Evolutionary conservation across 1,140 invertebrate species (phyloP).

Genomic region (Agraylea sexmaculata): DNA sequence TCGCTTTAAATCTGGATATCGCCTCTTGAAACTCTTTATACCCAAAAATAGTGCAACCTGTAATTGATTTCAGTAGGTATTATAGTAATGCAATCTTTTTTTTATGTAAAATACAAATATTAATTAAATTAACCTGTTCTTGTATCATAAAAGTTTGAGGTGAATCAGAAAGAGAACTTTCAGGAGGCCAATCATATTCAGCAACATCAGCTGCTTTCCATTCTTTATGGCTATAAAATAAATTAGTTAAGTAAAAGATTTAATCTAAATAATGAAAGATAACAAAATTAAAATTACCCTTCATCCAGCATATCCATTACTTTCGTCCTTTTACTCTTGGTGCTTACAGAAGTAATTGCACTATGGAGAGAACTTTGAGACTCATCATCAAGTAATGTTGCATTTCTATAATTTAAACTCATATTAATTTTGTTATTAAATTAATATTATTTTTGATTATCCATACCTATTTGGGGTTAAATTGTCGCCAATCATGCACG

Average conservation of each 20-base stretch:
- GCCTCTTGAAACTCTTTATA: slow-evolving; percentile 90
- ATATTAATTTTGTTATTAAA: slow-evolving; percentile 8
- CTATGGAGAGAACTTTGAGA: slow-evolving; percentile 66
- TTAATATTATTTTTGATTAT: no score
- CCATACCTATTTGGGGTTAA: slow-evolving; percentile 37
- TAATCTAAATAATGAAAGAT: slow-evolving; percentile 8
- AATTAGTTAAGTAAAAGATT: slow-evolving; percentile 13
- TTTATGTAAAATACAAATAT: neutral
- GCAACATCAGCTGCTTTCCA: slow-evolving; percentile 78
- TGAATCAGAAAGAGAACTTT: slow-evolving; percentile 37
- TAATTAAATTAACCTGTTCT: slow-evolving; percentile 38
- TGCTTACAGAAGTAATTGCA: slow-evolving; percentile 51
- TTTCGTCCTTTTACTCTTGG: slow-evolving; percentile 53
- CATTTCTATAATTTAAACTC: slow-evolving; percentile 24
- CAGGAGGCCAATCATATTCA: slow-evolving; percentile 87
- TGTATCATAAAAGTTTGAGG: slow-evolving; percentile 74
- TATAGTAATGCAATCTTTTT: neutral
- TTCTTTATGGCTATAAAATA: slow-evolving; percentile 43
- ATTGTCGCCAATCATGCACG: slow-evolving; percentile 72
- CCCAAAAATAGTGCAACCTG: slow-evolving; percentile 86
- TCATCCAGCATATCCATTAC: slow-evolving; percentile 66
- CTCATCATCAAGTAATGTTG: slow-evolving; percentile 59
- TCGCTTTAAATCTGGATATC: slow-evolving; percentile 82
- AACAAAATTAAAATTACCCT: slow-evolving; percentile 28
- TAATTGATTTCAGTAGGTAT: neutral